These are phyloP conservation scores for Conger conger DNA, from an alignment of 2,113 vertebrate species.

Conservation along the genomic window DNA sequence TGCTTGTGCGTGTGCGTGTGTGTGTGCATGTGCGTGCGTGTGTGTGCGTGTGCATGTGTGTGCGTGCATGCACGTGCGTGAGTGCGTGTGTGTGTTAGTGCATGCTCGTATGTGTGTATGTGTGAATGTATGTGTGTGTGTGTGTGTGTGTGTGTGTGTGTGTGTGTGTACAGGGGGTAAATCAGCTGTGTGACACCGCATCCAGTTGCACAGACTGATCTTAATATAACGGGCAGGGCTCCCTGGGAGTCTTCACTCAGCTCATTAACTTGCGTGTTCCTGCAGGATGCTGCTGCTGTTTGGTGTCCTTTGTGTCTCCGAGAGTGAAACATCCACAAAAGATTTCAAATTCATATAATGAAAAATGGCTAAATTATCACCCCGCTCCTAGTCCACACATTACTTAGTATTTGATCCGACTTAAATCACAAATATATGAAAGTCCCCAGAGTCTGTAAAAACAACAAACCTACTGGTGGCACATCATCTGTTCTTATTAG, in stretches of 20 bases:
- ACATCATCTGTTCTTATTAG: slow-evolving; percentile 79
- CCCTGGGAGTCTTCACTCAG: not conserved
- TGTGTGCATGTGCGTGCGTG: too few species aligned
- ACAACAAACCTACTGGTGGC: slow-evolving; percentile 71
- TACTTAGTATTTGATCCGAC: slow-evolving; percentile 51
- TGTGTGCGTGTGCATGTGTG: too few species aligned
- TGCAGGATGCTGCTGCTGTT: not conserved
- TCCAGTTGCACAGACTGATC: not conserved
- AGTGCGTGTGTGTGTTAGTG: too few species aligned
- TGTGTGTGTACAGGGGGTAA: not conserved
- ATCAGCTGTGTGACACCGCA: not conserved
- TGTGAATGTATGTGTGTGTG: too few species aligned
- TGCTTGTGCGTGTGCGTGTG: too few species aligned
- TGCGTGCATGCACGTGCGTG: not conserved
- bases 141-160: too few species aligned
- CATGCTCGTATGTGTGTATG: too few species aligned
- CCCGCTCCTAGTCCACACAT: slow-evolving; percentile 47
- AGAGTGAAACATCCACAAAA: not conserved
- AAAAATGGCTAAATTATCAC: slow-evolving; percentile 38
- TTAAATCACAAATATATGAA: slow-evolving; percentile 56
- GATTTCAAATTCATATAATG: not conserved
- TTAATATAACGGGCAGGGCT: not conserved
- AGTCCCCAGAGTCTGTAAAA: slow-evolving; percentile 54
- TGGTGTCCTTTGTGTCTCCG: not conserved
- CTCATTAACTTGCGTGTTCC: not conserved